phyloP scores from a whole-genome alignment of 2,888 invertebrate genomes.

The Seira musarum region DNA sequence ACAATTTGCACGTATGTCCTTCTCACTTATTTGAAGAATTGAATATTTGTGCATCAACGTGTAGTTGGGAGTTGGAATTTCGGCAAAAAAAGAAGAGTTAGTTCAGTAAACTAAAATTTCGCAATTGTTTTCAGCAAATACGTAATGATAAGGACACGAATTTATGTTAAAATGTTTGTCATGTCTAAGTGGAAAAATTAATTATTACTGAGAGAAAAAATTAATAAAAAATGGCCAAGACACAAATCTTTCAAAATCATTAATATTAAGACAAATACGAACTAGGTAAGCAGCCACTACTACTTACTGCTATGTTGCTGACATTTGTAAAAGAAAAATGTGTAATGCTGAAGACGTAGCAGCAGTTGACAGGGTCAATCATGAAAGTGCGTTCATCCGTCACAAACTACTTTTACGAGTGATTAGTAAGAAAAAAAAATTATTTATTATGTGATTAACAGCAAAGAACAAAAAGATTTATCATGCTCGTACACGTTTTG shows the following conservation, averaged over 20 bases:
- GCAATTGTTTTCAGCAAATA: slow-evolving; percentile 2
- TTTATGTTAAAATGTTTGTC: slow-evolving; percentile 6
- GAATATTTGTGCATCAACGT: no score
- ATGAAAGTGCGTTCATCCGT: background rate
- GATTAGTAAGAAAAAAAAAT: slow-evolving; percentile 12
- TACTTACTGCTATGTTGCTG: no score
- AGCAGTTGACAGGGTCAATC: slow-evolving; percentile 14
- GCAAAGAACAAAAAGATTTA: slow-evolving; percentile 10
- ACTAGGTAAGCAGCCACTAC: no score
- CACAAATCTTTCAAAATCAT: slow-evolving; percentile 6
- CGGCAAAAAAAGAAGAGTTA: background rate
- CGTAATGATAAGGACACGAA: slow-evolving; percentile 4
- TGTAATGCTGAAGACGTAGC: background rate
- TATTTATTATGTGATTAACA: slow-evolving; percentile 18
- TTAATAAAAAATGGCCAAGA: slow-evolving; percentile 8
- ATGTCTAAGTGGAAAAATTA: slow-evolving; percentile 8
- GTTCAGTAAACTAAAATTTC: background rate
- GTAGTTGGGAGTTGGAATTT: background rate
- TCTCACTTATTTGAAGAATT: no score
- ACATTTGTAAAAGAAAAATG: no score
- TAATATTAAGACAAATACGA: background rate
- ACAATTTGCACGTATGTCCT: no score
- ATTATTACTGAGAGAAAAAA: slow-evolving; percentile 1
- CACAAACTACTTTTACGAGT: background rate
- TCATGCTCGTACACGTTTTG: background rate